These are phyloP conservation scores for Drosophila willistoni DNA, from an alignment of 1,140 invertebrate species.

Conservation along the genomic window DNA sequence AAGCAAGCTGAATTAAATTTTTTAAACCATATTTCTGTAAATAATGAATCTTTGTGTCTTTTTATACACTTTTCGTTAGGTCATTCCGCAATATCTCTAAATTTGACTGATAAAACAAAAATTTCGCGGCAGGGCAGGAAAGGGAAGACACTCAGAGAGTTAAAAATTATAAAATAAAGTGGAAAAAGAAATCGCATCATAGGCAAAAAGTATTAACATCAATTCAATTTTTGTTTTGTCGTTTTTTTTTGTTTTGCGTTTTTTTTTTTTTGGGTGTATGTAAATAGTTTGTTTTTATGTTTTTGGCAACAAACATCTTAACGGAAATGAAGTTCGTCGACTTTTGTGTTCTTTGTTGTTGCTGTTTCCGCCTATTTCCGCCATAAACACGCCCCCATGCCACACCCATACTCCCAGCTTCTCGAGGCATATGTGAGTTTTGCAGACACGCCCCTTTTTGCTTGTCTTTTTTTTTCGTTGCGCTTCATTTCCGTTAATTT, in stretches of 20 bases:
- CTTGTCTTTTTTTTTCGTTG: conserved; percentile 10
- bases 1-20: no score
- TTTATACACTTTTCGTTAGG: no score
- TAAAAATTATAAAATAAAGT: conserved; percentile 72
- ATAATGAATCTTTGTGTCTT: no score
- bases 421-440: conserved; percentile 22
- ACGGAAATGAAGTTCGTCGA: conserved; percentile 81
- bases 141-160: conserved; percentile 56
- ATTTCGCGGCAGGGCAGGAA: conserved; percentile 27
- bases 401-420: conserved; percentile 33
- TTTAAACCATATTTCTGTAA: no score
- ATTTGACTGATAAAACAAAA: conserved; percentile 27
- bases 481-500: conserved; percentile 83
- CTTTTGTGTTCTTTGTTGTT: conserved; percentile 43
- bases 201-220: conserved; percentile 82
- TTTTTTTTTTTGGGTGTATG: neutral
- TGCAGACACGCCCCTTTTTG: conserved; percentile 45
- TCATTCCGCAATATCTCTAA: neutral
- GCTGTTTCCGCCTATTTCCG: conserved; percentile 29
- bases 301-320: conserved; percentile 81
- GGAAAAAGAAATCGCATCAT: conserved; percentile 69
- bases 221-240: conserved; percentile 75
- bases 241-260: neutral
- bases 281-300: neutral
- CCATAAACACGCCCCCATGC: conserved; percentile 34